Base-by-base conservation (phyloP, 2,113 vertebrate species). In the Pimephales promelas region DNA sequence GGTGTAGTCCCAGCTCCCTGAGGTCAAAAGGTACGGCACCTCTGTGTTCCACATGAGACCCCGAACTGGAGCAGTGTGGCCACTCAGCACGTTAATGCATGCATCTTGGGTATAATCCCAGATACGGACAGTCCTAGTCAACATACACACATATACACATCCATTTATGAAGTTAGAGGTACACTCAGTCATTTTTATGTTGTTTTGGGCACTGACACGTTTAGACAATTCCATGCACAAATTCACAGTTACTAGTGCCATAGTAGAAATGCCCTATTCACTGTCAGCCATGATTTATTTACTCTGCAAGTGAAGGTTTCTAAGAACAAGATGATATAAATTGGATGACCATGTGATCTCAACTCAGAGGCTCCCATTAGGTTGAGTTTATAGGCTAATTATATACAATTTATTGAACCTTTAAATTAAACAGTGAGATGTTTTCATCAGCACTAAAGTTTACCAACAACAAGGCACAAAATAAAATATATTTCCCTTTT, bases 61-160 rank as follows among this genome's bases (percentile, higher is more conserved):
- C 83, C 98, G 93, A 36, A 99, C 98, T 0, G 98, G 98, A 72
- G 96, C 96, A 13, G 93, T 96, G 82, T 99, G 98, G 31, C 98
- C 97, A 77, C 92, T 97, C 70, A 99, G 94, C 80, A 98, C 91
- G 81, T 93, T 98, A 90, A 98, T 97, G 78, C 98, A 99, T 5
- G 97, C 94, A 47, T 99, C 98, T 87, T 99, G 95, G 66, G 98
- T 99, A 84, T 99, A 99, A 91, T 99, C 97, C 98, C 98, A 99
- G 89, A 99, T 96, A 40, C 98, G 95, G 76, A 99, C 96, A 36
- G 97, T 97, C 54, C 98, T 99, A 91, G 71, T 54, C 2, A 56
- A 76, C 28, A 68, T 26, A 75, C 11, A 75, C 47, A 74, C n/a
- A 68, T 8, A 68, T n/a, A 68, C 36, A 34, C 64, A 68, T 36